phyloP scores from a whole-genome alignment of 2,797 vertebrate genomes.

The Pantherophis vulpinus region DNA sequence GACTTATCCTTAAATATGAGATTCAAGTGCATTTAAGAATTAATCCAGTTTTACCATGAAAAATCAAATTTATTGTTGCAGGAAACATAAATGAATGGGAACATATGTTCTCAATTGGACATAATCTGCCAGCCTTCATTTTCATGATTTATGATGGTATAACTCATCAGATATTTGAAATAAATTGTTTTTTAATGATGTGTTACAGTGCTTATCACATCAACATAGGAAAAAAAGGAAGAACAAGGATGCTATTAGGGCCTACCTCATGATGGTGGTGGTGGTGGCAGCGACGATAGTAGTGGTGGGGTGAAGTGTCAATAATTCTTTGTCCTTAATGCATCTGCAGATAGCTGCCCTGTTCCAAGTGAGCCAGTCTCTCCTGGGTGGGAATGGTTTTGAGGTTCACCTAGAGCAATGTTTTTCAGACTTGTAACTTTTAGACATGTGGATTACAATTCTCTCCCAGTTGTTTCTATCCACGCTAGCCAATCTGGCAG shows the following conservation, averaged over 20 bases:
- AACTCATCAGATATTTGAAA: constrained; percentile 7
- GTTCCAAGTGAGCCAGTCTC: background rate
- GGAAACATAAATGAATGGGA: constrained; percentile 14
- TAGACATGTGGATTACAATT: background rate
- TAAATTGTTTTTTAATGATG: constrained; percentile 16
- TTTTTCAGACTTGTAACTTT: background rate
- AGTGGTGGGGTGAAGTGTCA: background rate
- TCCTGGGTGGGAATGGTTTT: background rate
- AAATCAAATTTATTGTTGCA: constrained; percentile 24
- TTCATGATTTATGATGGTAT: background rate
- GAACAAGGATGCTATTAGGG: background rate
- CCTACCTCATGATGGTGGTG: background rate
- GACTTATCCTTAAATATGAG: constrained; percentile 4
- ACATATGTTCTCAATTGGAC: background rate
- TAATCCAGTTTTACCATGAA: constrained; percentile 12
- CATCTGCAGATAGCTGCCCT: background rate
- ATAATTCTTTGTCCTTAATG: background rate
- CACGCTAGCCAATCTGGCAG: background rate
- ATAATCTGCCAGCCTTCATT: constrained; percentile 12
- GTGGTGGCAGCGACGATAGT: background rate
- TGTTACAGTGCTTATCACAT: constrained; percentile 3
- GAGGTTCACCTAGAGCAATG: background rate
- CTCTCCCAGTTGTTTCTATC: background rate
- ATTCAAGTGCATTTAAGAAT: constrained; percentile 3
- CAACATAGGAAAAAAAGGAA: background rate